phyloP scores from a whole-genome alignment of 2,797 vertebrate genomes.

The Rhinichthys osculus region DNA sequence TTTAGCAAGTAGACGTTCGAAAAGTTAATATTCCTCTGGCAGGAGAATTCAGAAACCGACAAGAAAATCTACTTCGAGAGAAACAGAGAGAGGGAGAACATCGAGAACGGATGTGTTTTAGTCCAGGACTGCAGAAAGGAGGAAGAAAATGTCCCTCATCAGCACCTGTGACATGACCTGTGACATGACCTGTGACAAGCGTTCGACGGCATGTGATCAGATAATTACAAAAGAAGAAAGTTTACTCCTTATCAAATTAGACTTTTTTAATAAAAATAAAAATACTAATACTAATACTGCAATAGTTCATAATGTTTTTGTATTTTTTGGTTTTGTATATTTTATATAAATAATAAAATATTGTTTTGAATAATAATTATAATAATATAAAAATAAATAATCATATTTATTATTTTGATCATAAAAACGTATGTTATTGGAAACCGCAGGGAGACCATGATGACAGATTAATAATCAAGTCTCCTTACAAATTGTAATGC shows the following conservation, averaged over 20 bases:
- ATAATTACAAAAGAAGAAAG: neutral
- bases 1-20: conserved; percentile 57
- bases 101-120: neutral
- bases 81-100: conserved; percentile 57
- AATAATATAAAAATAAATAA: no score
- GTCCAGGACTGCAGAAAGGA: conserved; percentile 42
- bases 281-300: neutral
- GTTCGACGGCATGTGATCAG: neutral
- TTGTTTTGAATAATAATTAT: neutral
- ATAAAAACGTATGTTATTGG: neutral
- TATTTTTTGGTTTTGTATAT: no score
- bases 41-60: conserved; percentile 3
- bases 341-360: neutral
- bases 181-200: no score
- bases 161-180: neutral
- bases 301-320: no score
- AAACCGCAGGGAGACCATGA: neutral
- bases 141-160: neutral
- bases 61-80: conserved; percentile 61
- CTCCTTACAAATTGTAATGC: neutral
- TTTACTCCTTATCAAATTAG: no score
- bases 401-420: no score
- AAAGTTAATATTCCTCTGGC: conserved; percentile 73
- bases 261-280: neutral
- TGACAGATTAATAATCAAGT: neutral